Base-by-base conservation (phyloP, 2,888 invertebrate species). In the Nephrotoma guestfalica region DNA sequence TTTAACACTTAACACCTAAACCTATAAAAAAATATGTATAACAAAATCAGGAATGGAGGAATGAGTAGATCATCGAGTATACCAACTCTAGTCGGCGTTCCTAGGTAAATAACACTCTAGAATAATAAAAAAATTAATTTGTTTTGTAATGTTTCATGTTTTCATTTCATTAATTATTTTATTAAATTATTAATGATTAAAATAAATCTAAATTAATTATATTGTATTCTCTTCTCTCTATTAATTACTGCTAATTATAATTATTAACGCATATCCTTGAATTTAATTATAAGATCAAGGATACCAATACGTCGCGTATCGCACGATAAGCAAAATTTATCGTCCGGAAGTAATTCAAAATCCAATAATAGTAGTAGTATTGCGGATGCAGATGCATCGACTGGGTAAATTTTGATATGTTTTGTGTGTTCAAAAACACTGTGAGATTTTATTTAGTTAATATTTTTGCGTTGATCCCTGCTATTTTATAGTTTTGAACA, bases 1-100 rank as follows among this genome's bases (percentile, higher is more conserved):
- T 71, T 71, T 71, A 71, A 71, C 71, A 71, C 41, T 84, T 84
- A 41, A 84, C 41, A 84, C 41, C 42, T 41, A 84, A 84, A 84
- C n/a, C 42, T 84, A 84, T 41, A 84, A 41, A 41, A 47, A 47
- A 84, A 41, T 6, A 88, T 89, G 89, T 89, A 89, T 88, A 87
- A 89, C 90, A 89, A 42, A 30, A 43, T 11, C 43, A 85, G 85
- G 85, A 85, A 85, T 91, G 93, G 95, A 92, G 95, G 95, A 93
- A 96, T 96, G 93, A 95, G 95, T 94, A 95, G 96, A 94, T 96
- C 96, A 90, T 96, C 96, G 92, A 96, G 96, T 93, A 97, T 97
- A 93, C 96, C 97, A 92, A 95, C 96, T 93, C 94, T 96, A 91
- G 86, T 86, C 51, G 86, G 86, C 86, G 86, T 47, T 57, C 51